A percentile compares a stretch with the other conserved stretches of the same genome.
Evolutionary conservation across 2,888 invertebrate species (phyloP).

Genomic region (Plagodis pulveraria): DNA sequence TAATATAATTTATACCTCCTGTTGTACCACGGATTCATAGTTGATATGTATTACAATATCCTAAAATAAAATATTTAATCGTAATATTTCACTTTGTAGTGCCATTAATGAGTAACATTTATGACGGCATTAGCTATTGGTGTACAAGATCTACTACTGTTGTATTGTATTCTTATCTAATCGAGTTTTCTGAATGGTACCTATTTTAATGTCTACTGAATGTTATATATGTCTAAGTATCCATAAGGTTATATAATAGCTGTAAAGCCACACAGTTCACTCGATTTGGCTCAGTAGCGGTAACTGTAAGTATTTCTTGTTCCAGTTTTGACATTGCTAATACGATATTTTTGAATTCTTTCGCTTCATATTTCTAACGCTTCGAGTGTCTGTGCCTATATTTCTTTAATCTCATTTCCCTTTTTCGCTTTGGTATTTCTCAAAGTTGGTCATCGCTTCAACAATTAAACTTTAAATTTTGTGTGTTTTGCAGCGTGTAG

Average conservation of each 20-base stretch:
- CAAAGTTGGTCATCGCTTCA: constrained; percentile 72
- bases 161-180: constrained; percentile 63
- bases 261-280: constrained; percentile 66
- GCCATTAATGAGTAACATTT: constrained; percentile 13
- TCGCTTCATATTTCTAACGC: constrained; percentile 35
- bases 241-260: constrained; percentile 67
- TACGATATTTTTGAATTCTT: constrained; percentile 35
- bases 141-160: constrained; percentile 49
- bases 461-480: constrained; percentile 37
- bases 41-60: constrained; percentile 63
- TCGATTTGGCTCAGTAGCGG: constrained; percentile 73
- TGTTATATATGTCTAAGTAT: constrained; percentile 84
- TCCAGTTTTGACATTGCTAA: constrained; percentile 82
- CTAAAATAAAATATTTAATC: constrained; percentile 20
- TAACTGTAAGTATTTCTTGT: constrained; percentile 61
- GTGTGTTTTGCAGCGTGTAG: constrained; percentile 56
- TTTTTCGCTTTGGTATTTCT: constrained; percentile 59
- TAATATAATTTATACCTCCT: constrained; percentile 53
- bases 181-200: constrained; percentile 69
- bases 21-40: constrained; percentile 55
- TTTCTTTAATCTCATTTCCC: constrained; percentile 40
- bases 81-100: constrained; percentile 24
- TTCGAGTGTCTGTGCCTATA: constrained; percentile 50
- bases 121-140: constrained; percentile 52
- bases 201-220: constrained; percentile 80